Evolutionary conservation across 1,140 invertebrate genomes (phyloP).

Genomic region (Zaprionus gabonicus): DNA sequence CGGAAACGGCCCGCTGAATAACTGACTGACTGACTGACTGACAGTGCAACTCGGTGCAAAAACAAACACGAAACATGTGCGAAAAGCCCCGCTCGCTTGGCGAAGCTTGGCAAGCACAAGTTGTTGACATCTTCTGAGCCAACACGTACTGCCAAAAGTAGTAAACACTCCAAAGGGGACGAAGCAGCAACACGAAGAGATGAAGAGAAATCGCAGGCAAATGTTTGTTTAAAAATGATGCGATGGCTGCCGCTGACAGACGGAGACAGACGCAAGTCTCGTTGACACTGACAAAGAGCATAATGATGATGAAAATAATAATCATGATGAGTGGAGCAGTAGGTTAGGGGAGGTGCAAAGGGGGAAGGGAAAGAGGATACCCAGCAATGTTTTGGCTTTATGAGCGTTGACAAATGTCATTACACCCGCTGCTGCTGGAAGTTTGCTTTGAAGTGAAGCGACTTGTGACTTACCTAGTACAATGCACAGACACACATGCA

Average conservation of each 20-base stretch:
- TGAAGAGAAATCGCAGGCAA: slow-evolving; percentile 46
- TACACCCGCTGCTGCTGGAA: slow-evolving; percentile 65
- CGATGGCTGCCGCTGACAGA: slow-evolving; percentile 56
- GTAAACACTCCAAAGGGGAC: slow-evolving; percentile 62
- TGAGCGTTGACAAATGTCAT: slow-evolving; percentile 77
- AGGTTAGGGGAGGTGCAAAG: slow-evolving; percentile 11
- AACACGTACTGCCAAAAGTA: slow-evolving; percentile 67
- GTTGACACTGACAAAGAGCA: slow-evolving; percentile 79
- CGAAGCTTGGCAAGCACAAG: slow-evolving; percentile 58
- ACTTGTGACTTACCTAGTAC: slow-evolving; percentile 44
- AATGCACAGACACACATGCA: neutral
- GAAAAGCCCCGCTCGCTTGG: slow-evolving; percentile 3
- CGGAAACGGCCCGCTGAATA: slow-evolving; percentile 43
- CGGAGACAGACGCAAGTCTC: slow-evolving; percentile 68
- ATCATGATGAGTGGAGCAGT: slow-evolving; percentile 35
- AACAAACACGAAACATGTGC: slow-evolving; percentile 52
- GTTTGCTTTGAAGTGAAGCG: slow-evolving; percentile 65
- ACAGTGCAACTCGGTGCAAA: slow-evolving; percentile 9
- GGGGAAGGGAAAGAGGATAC: neutral
- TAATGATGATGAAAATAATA: slow-evolving; percentile 54
- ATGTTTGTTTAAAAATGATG: slow-evolving; percentile 80
- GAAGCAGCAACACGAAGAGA: neutral
- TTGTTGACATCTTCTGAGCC: slow-evolving; percentile 79
- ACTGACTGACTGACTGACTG: neutral
- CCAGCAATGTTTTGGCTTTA: slow-evolving; percentile 59